Evolutionary conservation across 2,888 invertebrate genomes (phyloP).

Genomic region (Ecdyonurus torrentis): DNA sequence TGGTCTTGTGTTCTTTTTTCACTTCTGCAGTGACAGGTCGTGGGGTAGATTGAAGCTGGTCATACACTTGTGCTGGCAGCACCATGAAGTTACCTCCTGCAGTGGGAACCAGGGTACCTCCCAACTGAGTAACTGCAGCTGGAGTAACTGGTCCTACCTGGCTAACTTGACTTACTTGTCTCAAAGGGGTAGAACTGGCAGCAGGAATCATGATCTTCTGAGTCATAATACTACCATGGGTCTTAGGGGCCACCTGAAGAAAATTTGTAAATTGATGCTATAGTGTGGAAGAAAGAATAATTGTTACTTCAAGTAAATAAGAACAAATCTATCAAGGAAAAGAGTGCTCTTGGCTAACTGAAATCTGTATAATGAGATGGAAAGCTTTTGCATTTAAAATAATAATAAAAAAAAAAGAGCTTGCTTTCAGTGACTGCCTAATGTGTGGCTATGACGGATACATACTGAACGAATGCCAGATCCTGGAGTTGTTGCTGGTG

Average conservation of each 20-base stretch:
- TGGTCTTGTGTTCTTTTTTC: neutral
- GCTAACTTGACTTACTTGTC: constrained; percentile 17
- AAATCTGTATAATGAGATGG: too few relatives aligned
- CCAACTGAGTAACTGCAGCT: constrained; percentile 26
- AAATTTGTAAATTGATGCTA: too few relatives aligned
- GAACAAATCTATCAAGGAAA: neutral
- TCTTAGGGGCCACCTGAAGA: constrained; percentile 26
- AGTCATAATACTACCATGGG: constrained; percentile 12
- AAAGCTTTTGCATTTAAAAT: too few relatives aligned
- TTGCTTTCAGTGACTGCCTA: neutral
- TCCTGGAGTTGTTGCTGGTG: constrained; percentile 4
- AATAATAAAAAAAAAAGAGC: too few relatives aligned
- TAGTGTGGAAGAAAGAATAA: neutral
- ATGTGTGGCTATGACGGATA: neutral
- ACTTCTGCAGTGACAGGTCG: neutral
- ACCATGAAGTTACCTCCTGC: constrained; percentile 34
- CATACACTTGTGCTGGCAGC: constrained; percentile 33
- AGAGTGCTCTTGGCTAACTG: too few relatives aligned
- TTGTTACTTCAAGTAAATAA: neutral
- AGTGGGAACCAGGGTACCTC: constrained; percentile 21
- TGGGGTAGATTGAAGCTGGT: neutral
- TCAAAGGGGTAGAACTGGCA: constrained; percentile 19
- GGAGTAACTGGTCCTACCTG: constrained; percentile 24
- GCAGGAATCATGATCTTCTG: constrained; percentile 29
- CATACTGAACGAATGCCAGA: neutral